Percentiles rank a stretch among this genome's conserved stretches.
These are phyloP conservation scores for Drosophila borealis DNA, from an alignment of 2,888 invertebrate genomes.

Conservation along the genomic window DNA sequence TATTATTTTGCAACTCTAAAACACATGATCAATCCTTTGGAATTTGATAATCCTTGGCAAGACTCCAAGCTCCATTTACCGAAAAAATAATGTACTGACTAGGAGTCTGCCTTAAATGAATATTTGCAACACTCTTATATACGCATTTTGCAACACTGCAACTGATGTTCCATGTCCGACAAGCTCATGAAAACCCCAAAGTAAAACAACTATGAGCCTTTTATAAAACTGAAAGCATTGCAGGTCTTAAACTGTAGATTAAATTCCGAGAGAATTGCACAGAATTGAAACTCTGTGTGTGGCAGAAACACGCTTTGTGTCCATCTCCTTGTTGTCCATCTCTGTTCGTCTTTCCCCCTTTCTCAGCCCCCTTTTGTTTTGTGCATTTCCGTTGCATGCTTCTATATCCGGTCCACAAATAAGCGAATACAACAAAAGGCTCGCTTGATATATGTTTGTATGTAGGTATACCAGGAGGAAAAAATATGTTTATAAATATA, in stretches of 20 bases:
- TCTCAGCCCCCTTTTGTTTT: slow-evolving; percentile 22
- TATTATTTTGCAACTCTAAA: neutral
- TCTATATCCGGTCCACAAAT: slow-evolving; percentile 67
- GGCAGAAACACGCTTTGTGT: slow-evolving; percentile 34
- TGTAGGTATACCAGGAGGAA: slow-evolving; percentile 2
- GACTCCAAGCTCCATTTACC: no score
- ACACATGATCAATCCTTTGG: neutral
- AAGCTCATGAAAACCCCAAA: no score
- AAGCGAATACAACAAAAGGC: slow-evolving; percentile 37
- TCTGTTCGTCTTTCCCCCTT: neutral
- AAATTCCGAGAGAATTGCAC: neutral
- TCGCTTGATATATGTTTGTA: slow-evolving; percentile 32
- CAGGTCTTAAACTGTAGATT: neutral
- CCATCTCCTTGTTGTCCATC: neutral
- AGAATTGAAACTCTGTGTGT: slow-evolving; percentile 41
- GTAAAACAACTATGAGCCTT: no score
- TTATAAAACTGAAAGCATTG: no score
- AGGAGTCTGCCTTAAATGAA: neutral
- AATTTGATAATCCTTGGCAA: no score
- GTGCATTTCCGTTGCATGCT: slow-evolving; percentile 65
- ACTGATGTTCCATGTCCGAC: neutral
- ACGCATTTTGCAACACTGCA: slow-evolving; percentile 6
- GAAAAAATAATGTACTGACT: no score
- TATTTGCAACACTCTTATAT: neutral
- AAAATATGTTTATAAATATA: slow-evolving; percentile 35